Percentiles rank a stretch among this genome's conserved stretches.
phyloP scores from a whole-genome alignment of 2,888 invertebrate genomes.

The Shargacucullia verbasci region DNA sequence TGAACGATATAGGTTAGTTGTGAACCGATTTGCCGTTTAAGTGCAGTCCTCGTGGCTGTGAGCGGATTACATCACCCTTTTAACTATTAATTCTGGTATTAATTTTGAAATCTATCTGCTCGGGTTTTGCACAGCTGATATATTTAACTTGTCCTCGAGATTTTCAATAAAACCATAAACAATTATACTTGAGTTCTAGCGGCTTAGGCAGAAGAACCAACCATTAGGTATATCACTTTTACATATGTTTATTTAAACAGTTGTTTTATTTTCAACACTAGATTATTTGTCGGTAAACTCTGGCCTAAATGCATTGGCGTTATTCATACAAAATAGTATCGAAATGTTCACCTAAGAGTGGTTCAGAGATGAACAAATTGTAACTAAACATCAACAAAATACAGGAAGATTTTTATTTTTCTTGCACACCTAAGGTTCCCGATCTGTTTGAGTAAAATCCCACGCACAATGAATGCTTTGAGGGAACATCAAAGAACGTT shows the following conservation, averaged over 20 bases:
- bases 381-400: conserved; percentile 46
- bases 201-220: too few species aligned
- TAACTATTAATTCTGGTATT: too few species aligned
- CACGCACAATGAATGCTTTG: conserved; percentile 47
- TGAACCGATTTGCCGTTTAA: background rate
- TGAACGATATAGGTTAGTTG: conserved; percentile 1
- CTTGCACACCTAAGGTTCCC: conserved; percentile 43
- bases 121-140: too few species aligned
- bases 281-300: too few species aligned
- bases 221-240: too few species aligned
- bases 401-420: conserved; percentile 25
- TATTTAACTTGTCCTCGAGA: too few species aligned
- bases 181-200: too few species aligned
- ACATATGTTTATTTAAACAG: too few species aligned
- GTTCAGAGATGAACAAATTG: conserved; percentile 17
- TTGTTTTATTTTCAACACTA: too few species aligned
- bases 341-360: conserved; percentile 30
- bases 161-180: too few species aligned
- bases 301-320: too few species aligned
- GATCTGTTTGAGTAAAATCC: conserved; percentile 49
- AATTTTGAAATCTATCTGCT: too few species aligned
- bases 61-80: conserved; percentile 10
- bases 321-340: conserved; percentile 11
- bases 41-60: background rate
- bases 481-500: conserved; percentile 57